phyloP scores from a whole-genome alignment of 2,797 vertebrate species.

The Leucoraja ocellata region DNA sequence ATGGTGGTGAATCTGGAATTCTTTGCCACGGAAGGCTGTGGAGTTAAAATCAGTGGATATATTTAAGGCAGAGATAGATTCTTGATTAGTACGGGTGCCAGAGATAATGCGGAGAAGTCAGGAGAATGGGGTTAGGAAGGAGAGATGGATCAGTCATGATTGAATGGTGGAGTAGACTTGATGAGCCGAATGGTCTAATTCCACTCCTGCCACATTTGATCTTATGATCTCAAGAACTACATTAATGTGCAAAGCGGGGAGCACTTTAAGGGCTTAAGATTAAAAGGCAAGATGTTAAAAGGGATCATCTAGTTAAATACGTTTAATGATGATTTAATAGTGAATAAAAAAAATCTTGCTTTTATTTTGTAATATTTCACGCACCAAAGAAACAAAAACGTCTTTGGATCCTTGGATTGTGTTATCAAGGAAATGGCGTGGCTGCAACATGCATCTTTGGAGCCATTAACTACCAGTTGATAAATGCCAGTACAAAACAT shows the following conservation, averaged over 20 bases:
- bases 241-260: neutral
- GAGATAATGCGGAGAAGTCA: too few species aligned
- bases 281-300: neutral
- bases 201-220: too few species aligned
- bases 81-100: too few species aligned
- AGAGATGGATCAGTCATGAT: too few species aligned
- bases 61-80: too few species aligned
- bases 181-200: too few species aligned
- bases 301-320: neutral
- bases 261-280: neutral
- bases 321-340: neutral
- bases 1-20: too few species aligned
- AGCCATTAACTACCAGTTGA: conserved; percentile 15
- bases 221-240: neutral
- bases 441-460: neutral
- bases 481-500: neutral
- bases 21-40: too few species aligned
- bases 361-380: conserved; percentile 11
- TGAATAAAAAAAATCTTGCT: neutral
- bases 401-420: neutral
- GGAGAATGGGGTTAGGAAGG: too few species aligned
- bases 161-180: too few species aligned
- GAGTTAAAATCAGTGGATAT: too few species aligned
- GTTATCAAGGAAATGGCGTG: conserved; percentile 5
- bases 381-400: neutral